Evolutionary conservation across 2,113 vertebrate genomes (phyloP).

Genomic region (Orcinus orca): DNA sequence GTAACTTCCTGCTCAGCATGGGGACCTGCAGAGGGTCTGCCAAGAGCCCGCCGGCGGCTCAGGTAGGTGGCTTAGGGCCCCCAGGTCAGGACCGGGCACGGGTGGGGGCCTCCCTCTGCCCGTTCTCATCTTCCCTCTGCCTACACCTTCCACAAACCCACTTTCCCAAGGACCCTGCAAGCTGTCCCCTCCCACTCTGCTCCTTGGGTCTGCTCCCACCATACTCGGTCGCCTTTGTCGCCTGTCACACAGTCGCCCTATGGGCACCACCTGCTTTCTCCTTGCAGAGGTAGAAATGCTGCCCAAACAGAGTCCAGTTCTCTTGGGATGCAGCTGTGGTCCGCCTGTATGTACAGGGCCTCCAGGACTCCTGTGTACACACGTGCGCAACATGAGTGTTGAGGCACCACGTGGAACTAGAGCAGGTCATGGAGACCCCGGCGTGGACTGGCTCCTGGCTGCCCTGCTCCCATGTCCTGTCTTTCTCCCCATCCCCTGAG

Average conservation of each 20-base stretch:
- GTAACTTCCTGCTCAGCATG: conserved; percentile 81
- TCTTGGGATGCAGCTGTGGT: not conserved
- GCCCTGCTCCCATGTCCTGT: not conserved
- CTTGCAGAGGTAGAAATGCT: not conserved
- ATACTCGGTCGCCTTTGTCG: not conserved
- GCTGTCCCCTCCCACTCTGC: not conserved
- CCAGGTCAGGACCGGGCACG: rapidly evolving
- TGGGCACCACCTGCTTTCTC: not conserved
- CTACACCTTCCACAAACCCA: not conserved
- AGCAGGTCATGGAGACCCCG: not conserved
- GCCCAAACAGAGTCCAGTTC: not conserved
- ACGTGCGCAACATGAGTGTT: rapidly evolving
- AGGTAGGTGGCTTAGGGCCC: conserved; percentile 84
- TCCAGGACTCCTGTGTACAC: not conserved
- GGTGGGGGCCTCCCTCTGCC: not conserved
- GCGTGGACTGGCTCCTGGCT: not conserved
- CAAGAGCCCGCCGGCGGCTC: conserved; percentile 85
- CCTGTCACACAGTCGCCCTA: not conserved
- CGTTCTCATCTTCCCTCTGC: not conserved
- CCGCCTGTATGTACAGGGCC: rapidly evolving
- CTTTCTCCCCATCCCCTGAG: not conserved
- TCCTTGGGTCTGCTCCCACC: not conserved
- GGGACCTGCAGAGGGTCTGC: conserved; percentile 88
- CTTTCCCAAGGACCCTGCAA: not conserved
- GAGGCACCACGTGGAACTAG: not conserved